phyloP scores from a whole-genome alignment of 1,140 invertebrate genomes.

The Atta colombica region DNA sequence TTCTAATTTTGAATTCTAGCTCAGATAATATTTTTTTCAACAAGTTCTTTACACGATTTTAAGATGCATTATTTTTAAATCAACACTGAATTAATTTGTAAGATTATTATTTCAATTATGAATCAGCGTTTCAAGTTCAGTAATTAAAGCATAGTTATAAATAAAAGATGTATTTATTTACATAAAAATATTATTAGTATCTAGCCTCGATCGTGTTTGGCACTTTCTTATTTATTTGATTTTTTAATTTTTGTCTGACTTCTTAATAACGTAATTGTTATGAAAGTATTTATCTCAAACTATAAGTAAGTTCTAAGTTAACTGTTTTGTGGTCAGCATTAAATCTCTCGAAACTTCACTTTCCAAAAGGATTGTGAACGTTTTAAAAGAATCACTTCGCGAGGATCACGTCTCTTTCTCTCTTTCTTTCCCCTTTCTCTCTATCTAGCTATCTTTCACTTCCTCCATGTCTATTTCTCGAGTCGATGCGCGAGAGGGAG shows the following conservation, averaged over 20 bases:
- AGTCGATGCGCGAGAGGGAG: slow-evolving; percentile 45
- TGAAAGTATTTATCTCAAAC: slow-evolving; percentile 42
- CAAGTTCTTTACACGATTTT: too few relatives aligned
- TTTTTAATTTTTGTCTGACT: neutral
- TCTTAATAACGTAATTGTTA: neutral
- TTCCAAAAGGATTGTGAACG: slow-evolving; percentile 23
- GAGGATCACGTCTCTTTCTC: slow-evolving; percentile 13
- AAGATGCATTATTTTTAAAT: too few relatives aligned
- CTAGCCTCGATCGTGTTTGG: too few relatives aligned
- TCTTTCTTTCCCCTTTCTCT: slow-evolving; percentile 1
- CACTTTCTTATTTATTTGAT: too few relatives aligned
- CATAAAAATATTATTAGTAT: too few relatives aligned
- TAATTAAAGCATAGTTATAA: too few relatives aligned
- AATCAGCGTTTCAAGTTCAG: too few relatives aligned
- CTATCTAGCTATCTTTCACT: neutral
- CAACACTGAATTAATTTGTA: too few relatives aligned
- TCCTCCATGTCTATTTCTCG: slow-evolving; percentile 30
- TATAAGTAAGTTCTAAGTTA: slow-evolving; percentile 8
- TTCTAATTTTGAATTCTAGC: too few relatives aligned
- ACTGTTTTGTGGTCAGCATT: slow-evolving; percentile 21
- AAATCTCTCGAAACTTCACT: slow-evolving; percentile 33
- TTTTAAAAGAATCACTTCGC: slow-evolving; percentile 66
- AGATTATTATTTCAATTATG: too few relatives aligned
- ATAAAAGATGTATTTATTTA: too few relatives aligned
- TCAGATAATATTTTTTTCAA: too few relatives aligned